Conservation (phyloP, 2,797 vertebrate genomes). For the Geotrypetes seraphini region DNA sequence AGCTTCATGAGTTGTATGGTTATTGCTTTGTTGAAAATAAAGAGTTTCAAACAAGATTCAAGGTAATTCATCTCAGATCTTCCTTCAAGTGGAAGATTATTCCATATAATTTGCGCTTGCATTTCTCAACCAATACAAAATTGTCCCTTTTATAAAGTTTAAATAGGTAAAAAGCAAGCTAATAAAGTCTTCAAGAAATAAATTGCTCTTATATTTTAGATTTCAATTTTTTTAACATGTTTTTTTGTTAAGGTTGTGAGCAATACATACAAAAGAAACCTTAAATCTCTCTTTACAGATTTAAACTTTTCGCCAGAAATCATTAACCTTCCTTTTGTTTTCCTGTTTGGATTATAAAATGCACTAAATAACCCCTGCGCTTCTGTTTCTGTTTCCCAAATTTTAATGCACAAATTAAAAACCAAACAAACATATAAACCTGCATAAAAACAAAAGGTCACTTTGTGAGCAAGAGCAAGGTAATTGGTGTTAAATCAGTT, state of each 20-base stretch:
- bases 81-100: no score
- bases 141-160: background rate
- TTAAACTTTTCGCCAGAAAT: slow-evolving; percentile 2
- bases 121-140: no score
- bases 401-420: background rate
- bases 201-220: slow-evolving; percentile 1
- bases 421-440: slow-evolving; percentile 1
- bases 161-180: background rate
- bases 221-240: background rate
- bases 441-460: slow-evolving; percentile 34
- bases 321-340: background rate
- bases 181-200: background rate
- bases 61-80: no score
- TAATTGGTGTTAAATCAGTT: slow-evolving; percentile 62
- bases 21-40: no score
- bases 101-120: no score
- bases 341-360: background rate
- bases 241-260: no score
- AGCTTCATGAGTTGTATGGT: no score
- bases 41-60: no score
- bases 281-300: no score
- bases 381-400: no score
- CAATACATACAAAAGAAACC: no score
- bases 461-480: slow-evolving; percentile 47
- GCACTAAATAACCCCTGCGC: no score